Conservation (phyloP, 2,888 invertebrate genomes). For the Dynastes hyllus region DNA sequence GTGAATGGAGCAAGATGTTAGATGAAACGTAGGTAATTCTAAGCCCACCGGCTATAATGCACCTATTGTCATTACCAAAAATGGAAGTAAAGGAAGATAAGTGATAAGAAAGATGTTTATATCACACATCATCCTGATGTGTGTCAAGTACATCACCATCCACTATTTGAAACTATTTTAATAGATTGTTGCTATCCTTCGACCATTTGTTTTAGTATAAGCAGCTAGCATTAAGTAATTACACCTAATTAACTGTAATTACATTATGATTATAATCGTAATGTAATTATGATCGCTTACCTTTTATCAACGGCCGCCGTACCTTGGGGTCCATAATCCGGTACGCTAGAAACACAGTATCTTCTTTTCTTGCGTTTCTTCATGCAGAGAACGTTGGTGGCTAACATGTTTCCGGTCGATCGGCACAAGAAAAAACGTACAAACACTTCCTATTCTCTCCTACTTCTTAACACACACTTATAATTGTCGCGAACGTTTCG, state of each 20-base stretch:
- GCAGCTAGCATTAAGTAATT: conserved; percentile 5
- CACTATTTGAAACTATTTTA: no score
- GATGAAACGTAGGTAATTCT: no score
- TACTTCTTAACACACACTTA: not conserved
- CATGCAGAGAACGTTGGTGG: conserved; percentile 68
- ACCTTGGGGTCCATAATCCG: conserved; percentile 58
- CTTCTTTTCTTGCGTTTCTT: conserved; percentile 68
- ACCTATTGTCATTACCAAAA: no score
- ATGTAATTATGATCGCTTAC: conserved; percentile 57
- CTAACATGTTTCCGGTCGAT: conserved; percentile 61
- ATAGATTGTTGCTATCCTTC: not conserved
- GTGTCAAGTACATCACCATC: no score
- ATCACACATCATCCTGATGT: no score
- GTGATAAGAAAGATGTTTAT: no score
- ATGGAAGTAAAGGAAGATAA: no score
- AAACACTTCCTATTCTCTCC: not conserved
- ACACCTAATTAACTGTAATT: conserved; percentile 2
- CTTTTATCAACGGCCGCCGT: conserved; percentile 61
- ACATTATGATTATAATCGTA: not conserved
- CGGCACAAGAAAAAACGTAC: not conserved
- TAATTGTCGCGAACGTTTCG: not conserved
- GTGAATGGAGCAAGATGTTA: no score
- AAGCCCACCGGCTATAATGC: no score
- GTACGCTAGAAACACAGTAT: conserved; percentile 65
- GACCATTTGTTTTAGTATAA: not conserved